Evolutionary conservation across 53 echinoderm and acorn worm species (phyloP), one percentile per base, ranked within the genome.

Genomic region (Zoroaster sp.): DNA sequence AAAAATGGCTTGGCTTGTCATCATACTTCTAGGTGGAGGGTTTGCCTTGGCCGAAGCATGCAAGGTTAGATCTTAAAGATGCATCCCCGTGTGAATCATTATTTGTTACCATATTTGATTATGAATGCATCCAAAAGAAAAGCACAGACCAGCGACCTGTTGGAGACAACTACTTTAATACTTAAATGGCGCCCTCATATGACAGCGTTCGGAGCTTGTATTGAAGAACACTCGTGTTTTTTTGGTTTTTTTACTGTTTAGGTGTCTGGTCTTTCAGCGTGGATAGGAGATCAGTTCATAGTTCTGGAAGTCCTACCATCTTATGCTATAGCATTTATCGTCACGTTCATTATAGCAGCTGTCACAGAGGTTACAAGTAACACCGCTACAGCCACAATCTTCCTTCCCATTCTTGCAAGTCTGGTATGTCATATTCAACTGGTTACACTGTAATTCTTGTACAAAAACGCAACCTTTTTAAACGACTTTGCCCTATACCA

Each of bases 351-450:
- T 40, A 94, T 98, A 18, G 99, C 94, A 5, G 75, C 73, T 25
- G 93, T 96, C 36, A 98, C 99, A 17, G 99, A 98, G 75, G 89
- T 98, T 28, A 98, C 99, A 25, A 98, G 99, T 67, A 98, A 98
- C 87, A 98, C 95, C 3, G 94, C 99, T 5, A 98, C 99, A 1
- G 99, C 99, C 20, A 92, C 95, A 44, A 98, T 98, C 78, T 96
- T 98, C 83, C 85, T 98, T 31, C 99, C 99, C 0, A 93, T 98
- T 10, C 92, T 98, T 43, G 95, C 91, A n/a, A 88, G 87, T 46
- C 71, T 98, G 91, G 99, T 98, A 77, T 88, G 97, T 88, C 6
- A 80, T 79, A 3, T 28, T 4, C 20, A 53, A 53, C n/a, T n/a
- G n/a, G n/a, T n/a, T n/a, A n/a, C n/a, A n/a, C n/a, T n/a, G n/a